A percentile compares a stretch with the other conserved stretches of the same genome.
Conservation (phyloP, 2,888 invertebrate genomes). For the Tachystola acroxantha region DNA sequence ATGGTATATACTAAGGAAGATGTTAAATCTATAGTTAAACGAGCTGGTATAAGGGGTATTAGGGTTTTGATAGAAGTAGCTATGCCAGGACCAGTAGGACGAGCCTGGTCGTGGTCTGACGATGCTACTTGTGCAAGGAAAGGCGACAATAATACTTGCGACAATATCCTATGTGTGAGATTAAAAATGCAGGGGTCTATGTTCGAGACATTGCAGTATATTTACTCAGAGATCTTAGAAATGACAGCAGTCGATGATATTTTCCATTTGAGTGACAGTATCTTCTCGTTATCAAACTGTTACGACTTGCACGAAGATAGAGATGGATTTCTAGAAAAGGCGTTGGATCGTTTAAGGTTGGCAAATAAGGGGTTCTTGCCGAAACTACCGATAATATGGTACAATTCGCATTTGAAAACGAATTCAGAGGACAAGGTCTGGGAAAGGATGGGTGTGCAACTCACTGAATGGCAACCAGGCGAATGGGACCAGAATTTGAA, state of each 20-base stretch:
- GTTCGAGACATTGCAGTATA: conserved; percentile 81
- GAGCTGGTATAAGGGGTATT: conserved; percentile 87
- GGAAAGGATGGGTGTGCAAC: conserved; percentile 80
- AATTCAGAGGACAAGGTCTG: conserved; percentile 68
- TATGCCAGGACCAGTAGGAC: conserved; percentile 90
- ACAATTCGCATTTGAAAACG: conserved; percentile 67
- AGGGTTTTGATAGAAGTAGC: conserved; percentile 92
- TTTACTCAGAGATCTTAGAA: conserved; percentile 84
- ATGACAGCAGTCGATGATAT: conserved; percentile 85
- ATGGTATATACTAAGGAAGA: conserved; percentile 84
- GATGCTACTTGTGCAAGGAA: conserved; percentile 59
- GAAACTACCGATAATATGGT: conserved; percentile 82
- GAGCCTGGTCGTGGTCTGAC: conserved; percentile 89
- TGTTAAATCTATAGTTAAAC: conserved; percentile 83
- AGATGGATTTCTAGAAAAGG: conserved; percentile 84
- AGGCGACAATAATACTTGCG: conserved; percentile 59
- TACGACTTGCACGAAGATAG: conserved; percentile 83
- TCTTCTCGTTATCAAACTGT: conserved; percentile 83
- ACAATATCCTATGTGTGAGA: conserved; percentile 87
- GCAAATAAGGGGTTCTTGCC: conserved; percentile 79
- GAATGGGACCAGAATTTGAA: conserved; percentile 81
- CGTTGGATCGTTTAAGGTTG: conserved; percentile 75
- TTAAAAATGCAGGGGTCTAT: conserved; percentile 84
- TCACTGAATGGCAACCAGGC: conserved; percentile 84
- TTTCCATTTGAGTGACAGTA: conserved; percentile 87